Conservation (phyloP, 2,888 invertebrate species). For the Watsonalla binaria region DNA sequence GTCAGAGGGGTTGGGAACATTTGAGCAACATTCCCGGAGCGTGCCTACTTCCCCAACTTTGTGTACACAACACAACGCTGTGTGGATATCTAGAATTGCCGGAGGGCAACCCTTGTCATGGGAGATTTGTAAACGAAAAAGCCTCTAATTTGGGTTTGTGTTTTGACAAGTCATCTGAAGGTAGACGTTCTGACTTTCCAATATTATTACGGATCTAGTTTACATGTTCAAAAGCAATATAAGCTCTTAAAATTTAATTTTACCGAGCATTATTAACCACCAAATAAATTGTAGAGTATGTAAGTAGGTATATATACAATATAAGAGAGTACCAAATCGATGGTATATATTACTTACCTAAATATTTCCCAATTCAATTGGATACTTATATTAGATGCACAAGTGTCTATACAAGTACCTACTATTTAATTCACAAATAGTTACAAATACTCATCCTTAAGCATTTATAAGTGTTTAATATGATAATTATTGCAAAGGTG, state of each 20-base stretch:
- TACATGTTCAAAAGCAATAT: not conserved
- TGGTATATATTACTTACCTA: too few relatives aligned
- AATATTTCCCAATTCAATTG: too few relatives aligned
- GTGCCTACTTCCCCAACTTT: slow-evolving; percentile 18
- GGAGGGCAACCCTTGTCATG: slow-evolving; percentile 63
- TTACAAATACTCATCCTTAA: too few relatives aligned
- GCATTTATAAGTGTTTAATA: too few relatives aligned
- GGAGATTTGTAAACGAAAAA: slow-evolving; percentile 65
- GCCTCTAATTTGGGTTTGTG: slow-evolving; percentile 62
- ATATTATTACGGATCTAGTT: not conserved
- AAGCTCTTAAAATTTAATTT: not conserved
- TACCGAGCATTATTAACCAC: too few relatives aligned
- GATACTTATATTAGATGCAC: too few relatives aligned
- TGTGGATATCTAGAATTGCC: slow-evolving; percentile 43
- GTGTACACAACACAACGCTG: slow-evolving; percentile 15
- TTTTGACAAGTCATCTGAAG: slow-evolving; percentile 59
- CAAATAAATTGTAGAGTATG: too few relatives aligned
- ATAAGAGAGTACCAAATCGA: too few relatives aligned
- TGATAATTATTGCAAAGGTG: too few relatives aligned
- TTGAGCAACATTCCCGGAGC: slow-evolving; percentile 34
- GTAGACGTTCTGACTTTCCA: slow-evolving; percentile 27
- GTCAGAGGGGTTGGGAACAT: slow-evolving; percentile 15
- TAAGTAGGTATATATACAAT: too few relatives aligned
- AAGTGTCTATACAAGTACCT: too few relatives aligned
- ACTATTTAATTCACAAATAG: too few relatives aligned